phyloP scores from a whole-genome alignment of 2,797 vertebrate species.

The Aratinga solstitialis region DNA sequence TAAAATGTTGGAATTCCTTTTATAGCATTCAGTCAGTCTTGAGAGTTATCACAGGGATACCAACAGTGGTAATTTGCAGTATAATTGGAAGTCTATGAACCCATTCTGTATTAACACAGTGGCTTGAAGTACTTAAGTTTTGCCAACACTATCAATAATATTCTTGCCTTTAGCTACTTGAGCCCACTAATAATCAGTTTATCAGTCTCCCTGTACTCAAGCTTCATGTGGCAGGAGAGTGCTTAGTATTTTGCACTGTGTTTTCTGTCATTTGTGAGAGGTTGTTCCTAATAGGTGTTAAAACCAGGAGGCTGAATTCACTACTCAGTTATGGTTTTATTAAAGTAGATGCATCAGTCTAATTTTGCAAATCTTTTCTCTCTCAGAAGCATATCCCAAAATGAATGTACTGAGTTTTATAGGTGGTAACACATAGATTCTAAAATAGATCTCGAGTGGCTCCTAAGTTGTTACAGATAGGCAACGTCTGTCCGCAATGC shows the following conservation, averaged over 20 bases:
- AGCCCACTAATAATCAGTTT: neutral
- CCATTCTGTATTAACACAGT: neutral
- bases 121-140: neutral
- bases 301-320: neutral
- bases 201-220: neutral
- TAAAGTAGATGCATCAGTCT: neutral
- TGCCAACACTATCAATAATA: neutral
- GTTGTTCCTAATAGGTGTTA: neutral
- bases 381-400: neutral
- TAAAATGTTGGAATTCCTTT: neutral
- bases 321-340: neutral
- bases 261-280: neutral
- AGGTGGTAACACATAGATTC: neutral
- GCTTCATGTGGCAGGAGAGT: neutral
- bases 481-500: neutral
- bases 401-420: neutral
- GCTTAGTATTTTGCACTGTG: neutral
- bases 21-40: neutral
- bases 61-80: neutral
- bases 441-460: neutral
- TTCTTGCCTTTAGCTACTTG: neutral
- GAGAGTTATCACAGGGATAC: neutral
- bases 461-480: neutral
- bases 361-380: neutral
- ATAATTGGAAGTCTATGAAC: neutral